Conservation (phyloP, 35 echinoderm and acorn worm species). For the Chiridota heheva region DNA sequence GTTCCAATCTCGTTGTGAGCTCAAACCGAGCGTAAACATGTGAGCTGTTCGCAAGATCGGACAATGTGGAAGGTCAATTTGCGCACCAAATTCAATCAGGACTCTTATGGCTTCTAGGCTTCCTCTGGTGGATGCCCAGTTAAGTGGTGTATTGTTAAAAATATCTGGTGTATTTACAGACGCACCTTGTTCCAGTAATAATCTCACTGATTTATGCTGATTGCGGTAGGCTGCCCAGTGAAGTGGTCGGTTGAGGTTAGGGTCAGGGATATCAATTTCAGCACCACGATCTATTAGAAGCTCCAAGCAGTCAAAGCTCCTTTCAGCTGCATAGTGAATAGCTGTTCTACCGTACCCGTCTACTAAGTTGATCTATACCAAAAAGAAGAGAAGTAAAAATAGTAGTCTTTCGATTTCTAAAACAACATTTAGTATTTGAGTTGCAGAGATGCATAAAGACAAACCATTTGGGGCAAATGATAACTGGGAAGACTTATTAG, state of each 20-base stretch:
- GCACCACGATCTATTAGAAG: constrained; percentile 68
- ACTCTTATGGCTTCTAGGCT: constrained; percentile 67
- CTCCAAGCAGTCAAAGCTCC: constrained; percentile 52
- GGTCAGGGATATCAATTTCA: constrained; percentile 60
- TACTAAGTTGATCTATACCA: constrained; percentile 71
- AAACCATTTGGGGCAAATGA: no score
- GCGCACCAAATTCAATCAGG: constrained; percentile 88
- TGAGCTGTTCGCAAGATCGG: constrained; percentile 55
- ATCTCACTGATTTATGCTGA: constrained; percentile 51
- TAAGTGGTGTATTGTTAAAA: constrained; percentile 81
- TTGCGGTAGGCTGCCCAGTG: constrained; percentile 96
- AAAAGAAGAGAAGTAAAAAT: constrained; percentile 25
- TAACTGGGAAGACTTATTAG: no score
- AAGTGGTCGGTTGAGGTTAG: constrained; percentile 69
- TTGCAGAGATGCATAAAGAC: background rate
- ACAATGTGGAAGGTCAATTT: constrained; percentile 36
- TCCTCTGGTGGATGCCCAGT: constrained; percentile 82
- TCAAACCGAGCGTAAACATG: constrained; percentile 67
- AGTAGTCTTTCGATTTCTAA: background rate
- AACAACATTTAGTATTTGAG: background rate
- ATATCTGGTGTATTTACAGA: constrained; percentile 68
- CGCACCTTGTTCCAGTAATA: constrained; percentile 63
- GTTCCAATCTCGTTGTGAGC: constrained; percentile 39
- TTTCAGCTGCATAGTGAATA: constrained; percentile 89
- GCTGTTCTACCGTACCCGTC: constrained; percentile 86